Percentiles rank a stretch among this genome's conserved stretches.
Evolutionary conservation across 2,888 invertebrate species (phyloP).

Genomic region (Stenolophus ochropezus): DNA sequence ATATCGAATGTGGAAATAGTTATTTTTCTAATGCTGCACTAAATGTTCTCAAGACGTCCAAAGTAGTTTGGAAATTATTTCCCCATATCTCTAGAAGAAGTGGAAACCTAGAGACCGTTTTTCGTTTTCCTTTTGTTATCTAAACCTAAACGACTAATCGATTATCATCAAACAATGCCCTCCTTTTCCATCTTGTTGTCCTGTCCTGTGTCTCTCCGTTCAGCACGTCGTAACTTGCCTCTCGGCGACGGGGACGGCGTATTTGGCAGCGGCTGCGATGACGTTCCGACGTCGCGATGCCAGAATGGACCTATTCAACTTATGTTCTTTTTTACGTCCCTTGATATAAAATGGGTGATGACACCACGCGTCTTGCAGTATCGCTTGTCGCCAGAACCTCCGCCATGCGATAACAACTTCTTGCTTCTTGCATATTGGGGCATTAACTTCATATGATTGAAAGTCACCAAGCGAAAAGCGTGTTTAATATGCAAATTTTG

Average conservation of each 20-base stretch:
- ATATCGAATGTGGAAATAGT: too few species aligned
- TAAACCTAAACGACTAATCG: too few species aligned
- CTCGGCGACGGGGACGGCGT: not conserved
- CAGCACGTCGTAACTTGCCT: slow-evolving; percentile 10
- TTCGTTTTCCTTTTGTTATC: too few species aligned
- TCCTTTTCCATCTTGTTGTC: too few species aligned
- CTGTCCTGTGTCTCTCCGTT: not conserved
- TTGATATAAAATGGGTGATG: slow-evolving; percentile 40
- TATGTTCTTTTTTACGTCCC: slow-evolving; percentile 43
- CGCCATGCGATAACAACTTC: slow-evolving; percentile 37
- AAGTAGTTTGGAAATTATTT: too few species aligned
- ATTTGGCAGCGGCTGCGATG: slow-evolving; percentile 25
- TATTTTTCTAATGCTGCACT: too few species aligned
- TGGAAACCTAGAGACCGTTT: too few species aligned
- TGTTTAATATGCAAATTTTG: slow-evolving; percentile 47
- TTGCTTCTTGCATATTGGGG: slow-evolving; percentile 42
- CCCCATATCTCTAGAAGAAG: too few species aligned
- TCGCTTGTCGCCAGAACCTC: not conserved
- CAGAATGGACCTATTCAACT: slow-evolving; percentile 48
- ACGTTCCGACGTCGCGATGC: slow-evolving; percentile 23
- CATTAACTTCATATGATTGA: slow-evolving; percentile 50
- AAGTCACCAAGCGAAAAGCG: slow-evolving; percentile 18
- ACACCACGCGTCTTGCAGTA: not conserved
- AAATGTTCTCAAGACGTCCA: too few species aligned
- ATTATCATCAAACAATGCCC: too few species aligned